phyloP scores from a whole-genome alignment of 2,888 invertebrate genomes.

The Clivina fossor region DNA sequence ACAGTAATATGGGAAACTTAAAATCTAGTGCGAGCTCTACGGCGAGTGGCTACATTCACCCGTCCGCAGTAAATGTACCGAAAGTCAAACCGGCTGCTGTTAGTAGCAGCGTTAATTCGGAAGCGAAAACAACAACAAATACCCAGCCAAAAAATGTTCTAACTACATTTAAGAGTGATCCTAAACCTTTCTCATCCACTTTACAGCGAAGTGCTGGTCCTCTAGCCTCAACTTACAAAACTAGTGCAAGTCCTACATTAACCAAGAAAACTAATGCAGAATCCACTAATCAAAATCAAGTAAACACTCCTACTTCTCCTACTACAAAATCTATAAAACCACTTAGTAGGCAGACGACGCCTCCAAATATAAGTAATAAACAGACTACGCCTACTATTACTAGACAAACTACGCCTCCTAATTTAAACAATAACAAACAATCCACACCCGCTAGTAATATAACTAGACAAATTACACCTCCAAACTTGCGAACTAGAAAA shows the following conservation, averaged over 20 bases:
- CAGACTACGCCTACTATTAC: slow-evolving; percentile 40
- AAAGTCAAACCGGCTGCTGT: slow-evolving; percentile 44
- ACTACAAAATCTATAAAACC: slow-evolving; percentile 10
- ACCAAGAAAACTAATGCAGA: slow-evolving; percentile 31
- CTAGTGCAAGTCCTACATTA: slow-evolving; percentile 27
- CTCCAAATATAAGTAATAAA: slow-evolving; percentile 34
- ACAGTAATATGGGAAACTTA: slow-evolving; percentile 60
- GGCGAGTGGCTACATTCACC: slow-evolving; percentile 72
- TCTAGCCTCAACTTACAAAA: slow-evolving; percentile 40
- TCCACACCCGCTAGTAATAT: slow-evolving; percentile 35
- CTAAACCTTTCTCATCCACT: slow-evolving; percentile 41
- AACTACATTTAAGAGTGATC: slow-evolving; percentile 45
- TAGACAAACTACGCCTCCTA: slow-evolving; percentile 35
- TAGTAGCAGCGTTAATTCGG: slow-evolving; percentile 22
- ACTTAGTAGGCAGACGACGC: slow-evolving; percentile 29
- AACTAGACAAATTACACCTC: slow-evolving; percentile 49
- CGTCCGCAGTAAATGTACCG: slow-evolving; percentile 71
- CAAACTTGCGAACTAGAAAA: slow-evolving; percentile 54
- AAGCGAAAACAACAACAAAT: slow-evolving; percentile 24
- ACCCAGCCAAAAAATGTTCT: slow-evolving; percentile 40
- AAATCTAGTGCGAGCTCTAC: slow-evolving; percentile 65
- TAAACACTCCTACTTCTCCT: slow-evolving; percentile 20
- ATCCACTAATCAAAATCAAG: slow-evolving; percentile 36
- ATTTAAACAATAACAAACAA: slow-evolving; percentile 10
- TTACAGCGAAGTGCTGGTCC: slow-evolving; percentile 44